phyloP scores from a whole-genome alignment of 2,113 vertebrate genomes.

The Condylura cristata region DNA sequence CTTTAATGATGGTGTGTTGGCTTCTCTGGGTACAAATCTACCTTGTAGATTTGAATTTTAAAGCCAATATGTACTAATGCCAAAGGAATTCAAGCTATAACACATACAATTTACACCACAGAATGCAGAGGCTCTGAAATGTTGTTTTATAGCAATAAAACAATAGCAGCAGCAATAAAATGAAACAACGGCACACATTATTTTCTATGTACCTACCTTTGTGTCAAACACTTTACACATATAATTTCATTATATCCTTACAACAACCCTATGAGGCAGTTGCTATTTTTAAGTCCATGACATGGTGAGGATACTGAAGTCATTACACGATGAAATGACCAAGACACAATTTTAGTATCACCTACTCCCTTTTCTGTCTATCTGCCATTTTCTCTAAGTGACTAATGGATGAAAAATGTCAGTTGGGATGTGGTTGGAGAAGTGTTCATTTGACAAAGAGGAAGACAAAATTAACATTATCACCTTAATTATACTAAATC shows the following conservation, averaged over 20 bases:
- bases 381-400: neutral
- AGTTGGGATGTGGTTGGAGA: neutral
- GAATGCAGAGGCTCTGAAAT: neutral
- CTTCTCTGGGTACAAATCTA: neutral
- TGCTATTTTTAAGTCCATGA: slow-evolving; percentile 15
- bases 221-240: neutral
- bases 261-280: neutral
- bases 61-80: neutral
- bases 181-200: slow-evolving; percentile 14
- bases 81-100: neutral
- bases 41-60: slow-evolving; percentile 29
- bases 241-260: slow-evolving; percentile 30
- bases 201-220: slow-evolving; percentile 22
- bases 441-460: neutral
- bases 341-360: slow-evolving; percentile 23
- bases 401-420: slow-evolving; percentile 3
- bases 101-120: neutral
- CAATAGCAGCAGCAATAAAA: neutral
- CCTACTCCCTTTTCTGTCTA: neutral
- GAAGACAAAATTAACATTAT: neutral
- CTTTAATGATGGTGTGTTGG: neutral
- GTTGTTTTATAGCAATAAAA: neutral
- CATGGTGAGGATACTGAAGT: neutral
- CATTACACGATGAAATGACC: neutral
- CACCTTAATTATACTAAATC: neutral